Percentiles rank a stretch among this genome's conserved stretches.
Conservation (phyloP, 2,797 vertebrate species). For the Intellagama lesueurii region DNA sequence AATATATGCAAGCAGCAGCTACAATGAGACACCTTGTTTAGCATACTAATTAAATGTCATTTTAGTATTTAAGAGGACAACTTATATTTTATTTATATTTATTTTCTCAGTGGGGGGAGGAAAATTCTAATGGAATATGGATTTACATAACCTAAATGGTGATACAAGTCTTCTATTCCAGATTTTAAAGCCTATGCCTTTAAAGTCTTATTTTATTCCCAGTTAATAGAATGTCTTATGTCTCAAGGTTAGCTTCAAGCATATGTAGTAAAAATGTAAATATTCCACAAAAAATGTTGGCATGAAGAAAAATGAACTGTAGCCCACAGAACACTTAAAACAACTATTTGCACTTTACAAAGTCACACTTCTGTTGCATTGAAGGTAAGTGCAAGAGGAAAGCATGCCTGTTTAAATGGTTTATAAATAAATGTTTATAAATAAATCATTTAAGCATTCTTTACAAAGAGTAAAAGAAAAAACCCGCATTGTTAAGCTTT, state of each 20-base stretch:
- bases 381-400: background rate
- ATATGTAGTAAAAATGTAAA: constrained; percentile 51
- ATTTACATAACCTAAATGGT: background rate
- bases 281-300: constrained; percentile 51
- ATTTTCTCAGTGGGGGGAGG: background rate
- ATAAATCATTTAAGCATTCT: constrained; percentile 22
- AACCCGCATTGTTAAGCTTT: background rate
- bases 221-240: constrained; percentile 47
- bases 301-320: background rate
- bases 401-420: background rate
- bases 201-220: constrained; percentile 36
- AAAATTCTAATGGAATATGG: background rate
- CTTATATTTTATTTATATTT: constrained; percentile 5
- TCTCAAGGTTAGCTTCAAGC: constrained; percentile 43
- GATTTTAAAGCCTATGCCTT: constrained; percentile 36
- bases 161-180: background rate
- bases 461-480: constrained; percentile 53
- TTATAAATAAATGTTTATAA: constrained; percentile 27
- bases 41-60: constrained; percentile 44
- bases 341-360: background rate
- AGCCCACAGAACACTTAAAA: background rate
- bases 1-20: constrained; percentile 31
- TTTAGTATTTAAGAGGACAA: constrained; percentile 35
- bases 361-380: background rate
- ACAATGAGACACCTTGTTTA: constrained; percentile 36